phyloP scores from a whole-genome alignment of 2,888 invertebrate species.

The Sarcophaga variegata region DNA sequence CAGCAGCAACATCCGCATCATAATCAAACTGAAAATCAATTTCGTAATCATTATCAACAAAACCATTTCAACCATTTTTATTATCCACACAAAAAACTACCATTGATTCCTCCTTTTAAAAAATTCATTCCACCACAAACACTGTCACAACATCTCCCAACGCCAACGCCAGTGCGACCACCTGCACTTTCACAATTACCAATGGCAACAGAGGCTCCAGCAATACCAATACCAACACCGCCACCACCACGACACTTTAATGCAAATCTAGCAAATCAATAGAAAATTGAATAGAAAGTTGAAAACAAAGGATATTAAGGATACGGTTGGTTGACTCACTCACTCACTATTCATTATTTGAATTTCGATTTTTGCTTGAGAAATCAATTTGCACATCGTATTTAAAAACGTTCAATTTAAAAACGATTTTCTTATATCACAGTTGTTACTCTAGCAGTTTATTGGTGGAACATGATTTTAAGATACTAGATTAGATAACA shows the following conservation, averaged over 20 bases:
- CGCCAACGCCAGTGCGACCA: background rate
- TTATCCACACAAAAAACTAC: slow-evolving; percentile 53
- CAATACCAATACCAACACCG: slow-evolving; percentile 41
- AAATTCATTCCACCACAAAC: slow-evolving; percentile 54
- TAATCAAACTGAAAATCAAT: slow-evolving; percentile 48
- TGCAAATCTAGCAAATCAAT: slow-evolving; percentile 65
- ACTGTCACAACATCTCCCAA: slow-evolving; percentile 28
- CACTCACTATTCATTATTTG: background rate
- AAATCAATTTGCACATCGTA: background rate
- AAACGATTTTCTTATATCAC: no score
- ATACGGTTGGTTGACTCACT: slow-evolving; percentile 22
- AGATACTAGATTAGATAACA: no score
- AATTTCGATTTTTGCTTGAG: background rate
- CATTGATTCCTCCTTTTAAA: slow-evolving; percentile 62
- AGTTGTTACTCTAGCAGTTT: no score
- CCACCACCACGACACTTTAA: slow-evolving; percentile 62
- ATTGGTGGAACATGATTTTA: no score
- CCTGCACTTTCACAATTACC: background rate
- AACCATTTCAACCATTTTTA: slow-evolving; percentile 57
- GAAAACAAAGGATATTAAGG: slow-evolving; percentile 10
- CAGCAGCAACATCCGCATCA: slow-evolving; percentile 67
- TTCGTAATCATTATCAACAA: slow-evolving; percentile 60
- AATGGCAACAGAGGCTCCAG: background rate
- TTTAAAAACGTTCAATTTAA: no score
- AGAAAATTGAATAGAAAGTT: slow-evolving; percentile 10